A percentile compares a stretch with the other conserved stretches of the same genome.
These are phyloP conservation scores for Pelecanus crispus DNA, from an alignment of 2,113 vertebrate species.

Conservation along the genomic window DNA sequence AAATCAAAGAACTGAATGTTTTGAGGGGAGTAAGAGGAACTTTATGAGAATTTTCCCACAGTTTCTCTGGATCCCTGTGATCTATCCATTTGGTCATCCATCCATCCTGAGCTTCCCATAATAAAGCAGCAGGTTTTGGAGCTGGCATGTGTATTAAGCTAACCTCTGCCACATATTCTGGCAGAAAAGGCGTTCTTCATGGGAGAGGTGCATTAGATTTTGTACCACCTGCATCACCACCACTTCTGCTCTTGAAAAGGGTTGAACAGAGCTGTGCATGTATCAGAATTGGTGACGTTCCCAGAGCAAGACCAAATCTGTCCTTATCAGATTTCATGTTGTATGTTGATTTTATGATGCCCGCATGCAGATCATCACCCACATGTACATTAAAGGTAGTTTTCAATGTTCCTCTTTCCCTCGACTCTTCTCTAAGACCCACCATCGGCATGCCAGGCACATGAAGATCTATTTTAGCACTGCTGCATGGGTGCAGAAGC, in stretches of 20 bases:
- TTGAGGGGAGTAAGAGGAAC: background rate
- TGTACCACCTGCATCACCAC: background rate
- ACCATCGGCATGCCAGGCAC: fast-evolving
- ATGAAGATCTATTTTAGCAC: background rate
- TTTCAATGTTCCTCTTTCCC: background rate
- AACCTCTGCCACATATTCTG: background rate
- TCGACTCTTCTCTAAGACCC: background rate
- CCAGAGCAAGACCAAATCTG: background rate
- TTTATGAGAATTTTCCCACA: background rate
- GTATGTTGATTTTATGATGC: background rate
- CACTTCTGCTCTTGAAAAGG: background rate
- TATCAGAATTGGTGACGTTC: background rate
- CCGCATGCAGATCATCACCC: background rate
- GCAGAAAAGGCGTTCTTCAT: background rate
- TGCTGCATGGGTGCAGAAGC: background rate
- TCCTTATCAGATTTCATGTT: background rate
- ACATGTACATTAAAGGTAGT: background rate
- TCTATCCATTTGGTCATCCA: background rate
- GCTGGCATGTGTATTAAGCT: background rate
- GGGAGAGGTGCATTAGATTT: background rate
- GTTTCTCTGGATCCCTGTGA: background rate
- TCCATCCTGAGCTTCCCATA: background rate
- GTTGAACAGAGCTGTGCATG: background rate
- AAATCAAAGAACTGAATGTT: background rate
- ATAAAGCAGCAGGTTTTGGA: background rate